These are phyloP conservation scores for Loripinus fragilis DNA, from an alignment of 2,888 invertebrate genomes.

Conservation along the genomic window DNA sequence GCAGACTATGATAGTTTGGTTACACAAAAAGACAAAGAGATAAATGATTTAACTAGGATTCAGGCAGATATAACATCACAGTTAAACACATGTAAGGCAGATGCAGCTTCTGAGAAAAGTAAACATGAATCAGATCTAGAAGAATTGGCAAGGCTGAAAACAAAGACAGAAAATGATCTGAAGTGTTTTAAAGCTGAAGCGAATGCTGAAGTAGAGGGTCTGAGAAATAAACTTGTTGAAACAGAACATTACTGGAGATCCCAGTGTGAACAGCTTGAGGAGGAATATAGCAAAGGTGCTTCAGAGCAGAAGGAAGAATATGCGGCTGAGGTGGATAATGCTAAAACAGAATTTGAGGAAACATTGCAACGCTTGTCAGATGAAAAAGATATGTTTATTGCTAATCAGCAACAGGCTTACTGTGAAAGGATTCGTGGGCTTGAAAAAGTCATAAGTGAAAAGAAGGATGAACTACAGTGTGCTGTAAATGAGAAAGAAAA, in stretches of 20 bases:
- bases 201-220: slow-evolving; percentile 14
- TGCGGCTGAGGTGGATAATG: slow-evolving; percentile 49
- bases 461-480: slow-evolving; percentile 46
- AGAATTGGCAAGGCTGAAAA: slow-evolving; percentile 12
- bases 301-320: slow-evolving; percentile 55
- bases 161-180: slow-evolving; percentile 25
- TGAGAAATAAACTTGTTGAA: slow-evolving; percentile 44
- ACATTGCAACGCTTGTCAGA: slow-evolving; percentile 52
- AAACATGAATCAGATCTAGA: slow-evolving; percentile 8
- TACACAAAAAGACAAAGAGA: slow-evolving; percentile 16
- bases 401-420: slow-evolving; percentile 56
- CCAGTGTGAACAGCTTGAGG: slow-evolving; percentile 65
- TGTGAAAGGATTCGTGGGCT: slow-evolving; percentile 55
- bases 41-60: neutral
- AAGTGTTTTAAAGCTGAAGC: slow-evolving; percentile 22
- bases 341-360: slow-evolving; percentile 48
- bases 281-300: slow-evolving; percentile 61
- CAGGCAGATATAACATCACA: neutral
- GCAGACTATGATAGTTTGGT: slow-evolving; percentile 3
- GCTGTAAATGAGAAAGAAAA: slow-evolving; percentile 26
- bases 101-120: neutral
- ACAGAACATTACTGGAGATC: slow-evolving; percentile 67
- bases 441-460: slow-evolving; percentile 54
- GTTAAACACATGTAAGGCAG: neutral
- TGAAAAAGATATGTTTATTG: slow-evolving; percentile 59